Conservation (phyloP, 2,888 invertebrate genomes). For the Cosmia pyralina region DNA sequence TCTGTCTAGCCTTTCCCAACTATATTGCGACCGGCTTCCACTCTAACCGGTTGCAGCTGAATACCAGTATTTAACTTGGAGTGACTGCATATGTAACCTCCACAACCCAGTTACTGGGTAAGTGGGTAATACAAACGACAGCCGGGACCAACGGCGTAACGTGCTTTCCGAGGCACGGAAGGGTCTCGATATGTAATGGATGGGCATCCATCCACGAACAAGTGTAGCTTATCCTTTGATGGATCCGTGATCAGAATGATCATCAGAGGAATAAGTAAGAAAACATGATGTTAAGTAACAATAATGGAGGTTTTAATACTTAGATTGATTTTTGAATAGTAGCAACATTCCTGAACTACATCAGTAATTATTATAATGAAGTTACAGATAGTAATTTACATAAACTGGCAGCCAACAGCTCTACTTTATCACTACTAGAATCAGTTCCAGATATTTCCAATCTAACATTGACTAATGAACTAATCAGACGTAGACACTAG, state of each 20-base stretch:
- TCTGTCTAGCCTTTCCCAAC: too few species aligned
- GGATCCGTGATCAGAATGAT: not conserved
- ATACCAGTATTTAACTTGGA: too few species aligned
- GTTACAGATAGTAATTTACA: conserved; percentile 45
- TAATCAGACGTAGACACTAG: conserved; percentile 53
- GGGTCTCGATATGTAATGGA: too few species aligned
- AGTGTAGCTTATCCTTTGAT: too few species aligned
- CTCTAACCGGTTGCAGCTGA: too few species aligned
- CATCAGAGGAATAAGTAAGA: not conserved
- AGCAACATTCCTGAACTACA: conserved; percentile 1
- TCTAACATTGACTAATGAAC: conserved; percentile 51
- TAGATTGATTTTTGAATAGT: not conserved
- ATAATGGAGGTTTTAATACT: not conserved
- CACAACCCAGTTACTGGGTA: too few species aligned
- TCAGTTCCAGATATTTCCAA: conserved; percentile 44
- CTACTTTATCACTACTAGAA: conserved; percentile 36
- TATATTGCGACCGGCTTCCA: too few species aligned
- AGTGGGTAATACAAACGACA: too few species aligned
- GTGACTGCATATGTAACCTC: too few species aligned
- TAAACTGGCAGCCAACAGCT: conserved; percentile 33
- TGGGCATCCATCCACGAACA: too few species aligned
- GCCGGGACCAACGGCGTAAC: too few species aligned
- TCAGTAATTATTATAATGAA: conserved; percentile 13
- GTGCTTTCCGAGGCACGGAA: too few species aligned
- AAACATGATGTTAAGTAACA: not conserved